Percentiles rank a stretch among this genome's conserved stretches.
These are phyloP conservation scores for Rhodophaea formosa DNA, from an alignment of 2,888 invertebrate species.

Conservation along the genomic window DNA sequence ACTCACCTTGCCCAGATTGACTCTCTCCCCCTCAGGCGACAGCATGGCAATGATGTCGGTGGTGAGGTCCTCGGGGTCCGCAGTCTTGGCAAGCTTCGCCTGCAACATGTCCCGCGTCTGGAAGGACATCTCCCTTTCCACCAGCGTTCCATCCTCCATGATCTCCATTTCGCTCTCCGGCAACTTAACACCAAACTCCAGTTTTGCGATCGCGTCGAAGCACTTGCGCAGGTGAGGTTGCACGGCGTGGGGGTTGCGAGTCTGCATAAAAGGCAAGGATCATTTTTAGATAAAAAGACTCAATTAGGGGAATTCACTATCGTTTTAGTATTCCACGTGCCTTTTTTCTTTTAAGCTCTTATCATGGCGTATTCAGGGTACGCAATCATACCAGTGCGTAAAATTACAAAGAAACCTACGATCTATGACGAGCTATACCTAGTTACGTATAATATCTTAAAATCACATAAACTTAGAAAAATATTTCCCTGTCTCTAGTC, in stretches of 20 bases:
- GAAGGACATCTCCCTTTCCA: constrained; percentile 71
- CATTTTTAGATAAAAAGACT: too few species aligned
- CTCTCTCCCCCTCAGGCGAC: constrained; percentile 93
- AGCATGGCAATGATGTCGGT: constrained; percentile 94
- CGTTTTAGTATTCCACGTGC: too few species aligned
- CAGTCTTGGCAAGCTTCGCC: constrained; percentile 62
- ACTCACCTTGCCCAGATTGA: constrained; percentile 85
- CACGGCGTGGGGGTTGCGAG: constrained; percentile 92
- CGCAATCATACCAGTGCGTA: too few species aligned
- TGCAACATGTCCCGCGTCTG: constrained; percentile 63
- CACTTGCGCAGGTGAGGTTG: constrained; percentile 95
- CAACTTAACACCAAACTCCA: constrained; percentile 86
- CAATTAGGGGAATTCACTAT: too few species aligned
- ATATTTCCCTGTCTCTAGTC: too few species aligned
- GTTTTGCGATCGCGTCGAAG: constrained; percentile 90
- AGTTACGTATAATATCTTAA: too few species aligned
- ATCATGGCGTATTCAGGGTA: too few species aligned
- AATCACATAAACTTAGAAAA: too few species aligned
- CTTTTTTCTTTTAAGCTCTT: too few species aligned
- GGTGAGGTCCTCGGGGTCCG: constrained; percentile 79
- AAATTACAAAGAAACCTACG: too few species aligned
- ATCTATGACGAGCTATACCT: too few species aligned
- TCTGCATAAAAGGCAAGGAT: constrained; percentile 71
- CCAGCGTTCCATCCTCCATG: constrained; percentile 71
- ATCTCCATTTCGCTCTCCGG: constrained; percentile 77